Conservation (phyloP, 2,888 invertebrate genomes). For the Hydrotaea diabolus region DNA sequence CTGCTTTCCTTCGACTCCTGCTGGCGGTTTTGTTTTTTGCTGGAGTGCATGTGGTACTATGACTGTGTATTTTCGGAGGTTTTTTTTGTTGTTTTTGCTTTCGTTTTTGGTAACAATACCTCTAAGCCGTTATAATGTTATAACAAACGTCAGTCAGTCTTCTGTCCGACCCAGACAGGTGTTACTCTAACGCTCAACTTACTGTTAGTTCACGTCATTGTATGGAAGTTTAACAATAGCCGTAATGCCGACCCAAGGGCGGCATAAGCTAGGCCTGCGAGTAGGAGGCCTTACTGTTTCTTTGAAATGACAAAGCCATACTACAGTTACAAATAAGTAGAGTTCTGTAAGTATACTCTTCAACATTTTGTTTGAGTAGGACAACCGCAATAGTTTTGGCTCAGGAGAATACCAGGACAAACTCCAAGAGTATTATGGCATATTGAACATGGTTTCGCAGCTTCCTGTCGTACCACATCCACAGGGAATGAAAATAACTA, state of each 20-base stretch:
- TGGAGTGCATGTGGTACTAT: neutral
- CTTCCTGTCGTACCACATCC: too few relatives aligned
- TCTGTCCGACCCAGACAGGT: constrained; percentile 67
- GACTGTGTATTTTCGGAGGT: neutral
- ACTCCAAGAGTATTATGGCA: too few relatives aligned
- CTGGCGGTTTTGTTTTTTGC: constrained; percentile 4
- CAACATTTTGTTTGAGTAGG: too few relatives aligned
- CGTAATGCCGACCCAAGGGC: neutral
- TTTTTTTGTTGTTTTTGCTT: neutral
- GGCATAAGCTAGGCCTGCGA: neutral
- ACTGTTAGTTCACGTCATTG: constrained; percentile 52
- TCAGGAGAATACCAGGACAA: too few relatives aligned
- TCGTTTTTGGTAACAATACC: constrained; percentile 65
- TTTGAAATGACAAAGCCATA: too few relatives aligned
- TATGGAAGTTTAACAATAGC: constrained; percentile 11
- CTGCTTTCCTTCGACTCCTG: constrained; percentile 17
- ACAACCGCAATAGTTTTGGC: too few relatives aligned
- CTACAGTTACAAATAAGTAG: too few relatives aligned
- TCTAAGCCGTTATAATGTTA: constrained; percentile 66
- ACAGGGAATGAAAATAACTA: too few relatives aligned
- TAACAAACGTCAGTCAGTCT: constrained; percentile 60
- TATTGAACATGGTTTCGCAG: too few relatives aligned
- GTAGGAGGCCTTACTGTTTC: constrained; percentile 9
- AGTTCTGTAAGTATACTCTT: too few relatives aligned
- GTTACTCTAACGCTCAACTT: constrained; percentile 67